Evolutionary conservation across 2,888 invertebrate genomes (phyloP).

Genomic region (Chrysodeixis includens): DNA sequence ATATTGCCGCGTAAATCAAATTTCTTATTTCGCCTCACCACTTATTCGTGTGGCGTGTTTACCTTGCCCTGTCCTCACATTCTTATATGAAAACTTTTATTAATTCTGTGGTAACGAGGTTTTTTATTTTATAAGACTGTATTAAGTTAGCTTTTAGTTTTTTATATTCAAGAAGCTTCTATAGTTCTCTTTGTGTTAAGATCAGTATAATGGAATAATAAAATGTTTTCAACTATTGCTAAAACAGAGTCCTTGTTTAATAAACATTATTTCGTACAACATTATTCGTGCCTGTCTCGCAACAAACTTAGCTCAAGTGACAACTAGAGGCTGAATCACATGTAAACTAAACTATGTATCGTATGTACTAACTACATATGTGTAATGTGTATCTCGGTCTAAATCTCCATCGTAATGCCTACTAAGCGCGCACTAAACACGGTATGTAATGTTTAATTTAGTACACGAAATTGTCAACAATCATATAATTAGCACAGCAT

Average conservation of each 20-base stretch:
- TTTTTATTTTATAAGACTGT: no score
- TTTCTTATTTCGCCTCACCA: conserved; percentile 81
- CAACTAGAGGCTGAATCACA: neutral
- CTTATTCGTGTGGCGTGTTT: conserved; percentile 68
- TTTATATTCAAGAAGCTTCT: no score
- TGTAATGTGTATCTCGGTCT: neutral
- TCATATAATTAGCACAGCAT: conserved; percentile 74
- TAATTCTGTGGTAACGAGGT: conserved; percentile 13
- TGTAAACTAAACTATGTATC: neutral
- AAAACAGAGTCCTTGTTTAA: no score
- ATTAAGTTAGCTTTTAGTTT: no score
- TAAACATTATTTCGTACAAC: no score
- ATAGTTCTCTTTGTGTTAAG: no score
- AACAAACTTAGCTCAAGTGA: neutral
- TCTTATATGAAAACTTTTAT: conserved; percentile 29
- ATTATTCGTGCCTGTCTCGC: no score
- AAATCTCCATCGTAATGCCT: neutral
- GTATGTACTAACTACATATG: neutral
- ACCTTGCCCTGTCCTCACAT: conserved; percentile 35
- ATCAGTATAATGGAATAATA: no score
- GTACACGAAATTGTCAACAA: conserved; percentile 61
- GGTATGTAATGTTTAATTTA: conserved; percentile 10
- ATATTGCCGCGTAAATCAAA: conserved; percentile 85
- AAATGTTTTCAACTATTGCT: no score
- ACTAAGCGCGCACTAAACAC: conserved; percentile 5